A percentile compares a stretch with the other conserved stretches of the same genome.
Conservation (phyloP, 2,113 vertebrate genomes). For the Penelope pileata region DNA sequence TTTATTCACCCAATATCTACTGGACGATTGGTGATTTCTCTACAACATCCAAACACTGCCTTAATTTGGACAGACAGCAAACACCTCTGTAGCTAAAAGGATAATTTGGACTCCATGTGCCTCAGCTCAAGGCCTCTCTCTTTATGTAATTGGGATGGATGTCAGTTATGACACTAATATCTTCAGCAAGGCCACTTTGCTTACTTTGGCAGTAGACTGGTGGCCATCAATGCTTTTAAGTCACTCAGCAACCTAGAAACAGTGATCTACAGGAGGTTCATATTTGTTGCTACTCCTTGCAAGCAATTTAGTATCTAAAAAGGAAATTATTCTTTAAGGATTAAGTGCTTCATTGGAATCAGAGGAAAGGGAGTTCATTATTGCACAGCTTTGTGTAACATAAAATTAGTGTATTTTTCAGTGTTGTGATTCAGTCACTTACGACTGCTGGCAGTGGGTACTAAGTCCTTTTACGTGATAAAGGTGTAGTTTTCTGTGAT, state of each 20-base stretch:
- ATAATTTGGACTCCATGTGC: background rate
- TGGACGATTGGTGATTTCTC: background rate
- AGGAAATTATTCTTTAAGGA: background rate
- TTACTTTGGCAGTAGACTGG: background rate
- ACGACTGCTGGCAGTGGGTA: background rate
- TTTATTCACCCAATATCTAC: background rate
- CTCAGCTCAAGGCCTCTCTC: background rate
- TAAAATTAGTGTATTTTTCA: background rate
- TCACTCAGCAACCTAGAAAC: background rate
- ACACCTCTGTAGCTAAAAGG: background rate
- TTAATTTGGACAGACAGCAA: constrained; percentile 13
- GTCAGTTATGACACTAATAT: background rate
- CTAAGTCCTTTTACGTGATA: background rate
- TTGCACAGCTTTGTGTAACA: background rate
- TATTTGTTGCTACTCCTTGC: background rate
- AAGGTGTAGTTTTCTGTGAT: background rate
- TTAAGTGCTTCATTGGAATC: background rate
- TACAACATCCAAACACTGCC: background rate
- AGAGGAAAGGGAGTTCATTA: background rate
- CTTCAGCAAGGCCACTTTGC: background rate
- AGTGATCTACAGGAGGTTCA: background rate
- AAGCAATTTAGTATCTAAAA: background rate
- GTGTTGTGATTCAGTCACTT: background rate
- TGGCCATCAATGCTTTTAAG: background rate
- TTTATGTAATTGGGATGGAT: background rate